Conservation (phyloP, 2,113 vertebrate genomes). For the Hemichromis elongatus region DNA sequence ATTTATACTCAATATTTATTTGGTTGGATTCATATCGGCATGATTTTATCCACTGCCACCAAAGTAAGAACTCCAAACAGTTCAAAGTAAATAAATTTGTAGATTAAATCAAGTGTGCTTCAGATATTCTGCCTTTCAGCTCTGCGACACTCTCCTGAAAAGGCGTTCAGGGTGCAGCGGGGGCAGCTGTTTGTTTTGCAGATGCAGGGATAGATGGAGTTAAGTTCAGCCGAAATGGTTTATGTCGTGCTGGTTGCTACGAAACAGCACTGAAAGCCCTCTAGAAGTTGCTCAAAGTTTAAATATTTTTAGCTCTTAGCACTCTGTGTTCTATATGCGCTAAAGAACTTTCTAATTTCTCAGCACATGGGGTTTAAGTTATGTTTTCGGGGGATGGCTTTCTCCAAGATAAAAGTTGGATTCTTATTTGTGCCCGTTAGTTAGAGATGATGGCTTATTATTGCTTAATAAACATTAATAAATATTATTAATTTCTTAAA, state of each 20-base stretch:
- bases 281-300: conserved; percentile 6
- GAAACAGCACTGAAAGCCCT: background rate
- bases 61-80: background rate
- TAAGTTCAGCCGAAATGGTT: background rate
- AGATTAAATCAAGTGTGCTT: background rate
- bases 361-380: background rate
- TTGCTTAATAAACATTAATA: background rate
- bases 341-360: background rate
- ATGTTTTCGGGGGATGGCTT: background rate
- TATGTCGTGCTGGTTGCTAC: conserved; percentile 3
- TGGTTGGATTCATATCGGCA: background rate
- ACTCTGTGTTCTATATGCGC: background rate
- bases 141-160: background rate
- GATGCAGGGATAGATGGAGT: background rate
- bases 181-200: background rate
- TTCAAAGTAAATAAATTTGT: background rate
- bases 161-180: background rate
- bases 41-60: background rate
- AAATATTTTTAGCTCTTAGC: background rate
- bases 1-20: background rate
- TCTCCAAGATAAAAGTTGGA: background rate
- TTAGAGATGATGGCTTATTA: background rate
- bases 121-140: background rate
- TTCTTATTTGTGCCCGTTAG: background rate
- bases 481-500: background rate